Base-by-base conservation (phyloP, 1,140 invertebrate genomes). In the Cydia strobilella region DNA sequence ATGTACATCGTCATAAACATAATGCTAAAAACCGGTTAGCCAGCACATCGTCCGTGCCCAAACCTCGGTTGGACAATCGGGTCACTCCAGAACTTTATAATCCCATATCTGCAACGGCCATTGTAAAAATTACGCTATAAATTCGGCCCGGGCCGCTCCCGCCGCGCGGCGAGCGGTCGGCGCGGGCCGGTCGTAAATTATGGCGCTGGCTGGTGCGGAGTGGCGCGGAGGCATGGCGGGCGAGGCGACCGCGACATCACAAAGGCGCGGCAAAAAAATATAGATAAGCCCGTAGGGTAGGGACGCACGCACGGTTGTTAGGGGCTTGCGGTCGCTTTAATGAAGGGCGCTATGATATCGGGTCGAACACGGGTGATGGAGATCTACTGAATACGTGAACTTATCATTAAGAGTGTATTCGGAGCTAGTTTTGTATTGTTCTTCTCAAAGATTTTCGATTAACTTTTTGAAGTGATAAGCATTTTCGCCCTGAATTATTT, bases 111-210 rank as follows among this genome's bases (percentile, higher is more conserved):
- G 75, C 69, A 76, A 45, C 76, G 77, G 81, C 82, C 83, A 86
- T 89, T 90, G 87, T 89, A 88, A 89, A 88, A 90, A 90, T 89
- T 83, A 86, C 84, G 80, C 82, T 74, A 88, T 91, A 91, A 91
- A 91, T 91, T 83, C 77, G 83, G 76, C 75, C 78, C 81, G 82
- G 84, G 79, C 79, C 79, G 80, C 82, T 81, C 79, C 84, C 84
- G 86, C 75, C 82, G 81, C 82, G 79, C 83, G 86, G 76, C 82
- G 81, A 83, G 79, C 83, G 85, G 81, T 78, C 83, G 82, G 69
- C 78, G 81, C 85, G 84, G 82, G 83, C 82, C 83, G 80, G 51
- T 80, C 82, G 85, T 90, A 88, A 89, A 87, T 90, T 86, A 89
- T 74, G 48, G 42, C 51, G 65, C 25, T n/a, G 23, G 23, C 25